Conservation (phyloP, 1,140 invertebrate species). For the Melipona quadrifasciata region DNA sequence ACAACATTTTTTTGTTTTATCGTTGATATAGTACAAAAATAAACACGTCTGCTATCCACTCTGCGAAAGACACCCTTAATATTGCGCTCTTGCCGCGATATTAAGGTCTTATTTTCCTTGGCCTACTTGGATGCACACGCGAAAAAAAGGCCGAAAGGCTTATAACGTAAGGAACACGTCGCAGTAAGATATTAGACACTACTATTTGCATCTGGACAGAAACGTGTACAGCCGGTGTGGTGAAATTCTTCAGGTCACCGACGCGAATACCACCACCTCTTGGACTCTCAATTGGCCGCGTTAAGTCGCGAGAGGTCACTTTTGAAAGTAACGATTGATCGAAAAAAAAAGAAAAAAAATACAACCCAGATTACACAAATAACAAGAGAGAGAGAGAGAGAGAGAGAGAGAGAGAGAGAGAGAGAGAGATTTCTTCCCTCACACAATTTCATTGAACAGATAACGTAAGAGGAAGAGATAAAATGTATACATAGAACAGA, state of each 20-base stretch:
- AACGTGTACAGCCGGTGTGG: neutral
- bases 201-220: neutral
- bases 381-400: no score
- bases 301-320: no score
- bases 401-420: no score
- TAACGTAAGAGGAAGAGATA: no score
- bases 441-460: no score
- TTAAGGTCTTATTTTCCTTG: neutral
- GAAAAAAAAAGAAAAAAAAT: no score
- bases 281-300: no score
- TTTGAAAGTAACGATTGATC: no score
- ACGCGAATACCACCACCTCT: no score
- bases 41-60: neutral
- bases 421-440: no score
- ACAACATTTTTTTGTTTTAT: neutral
- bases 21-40: neutral
- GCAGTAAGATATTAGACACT: neutral
- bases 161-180: neutral
- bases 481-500: no score
- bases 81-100: neutral
- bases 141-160: neutral
- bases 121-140: neutral
- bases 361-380: no score
- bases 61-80: neutral
- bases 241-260: neutral